Percentiles rank a stretch among this genome's conserved stretches.
Conservation (phyloP, 2,113 vertebrate genomes). For the Oplegnathus fasciatus region DNA sequence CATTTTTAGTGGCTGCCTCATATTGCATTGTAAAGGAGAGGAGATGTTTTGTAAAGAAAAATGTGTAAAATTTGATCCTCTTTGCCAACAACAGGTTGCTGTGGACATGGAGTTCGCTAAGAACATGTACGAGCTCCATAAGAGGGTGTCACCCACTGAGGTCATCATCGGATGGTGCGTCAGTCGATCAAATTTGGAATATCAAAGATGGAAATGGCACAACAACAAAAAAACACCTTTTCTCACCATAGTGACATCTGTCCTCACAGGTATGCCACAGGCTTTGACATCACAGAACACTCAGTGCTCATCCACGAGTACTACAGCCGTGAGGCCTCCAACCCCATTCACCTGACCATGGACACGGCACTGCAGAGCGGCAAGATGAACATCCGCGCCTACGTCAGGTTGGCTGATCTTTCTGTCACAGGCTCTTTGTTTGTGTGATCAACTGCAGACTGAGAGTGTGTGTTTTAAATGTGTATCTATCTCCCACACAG, state of each 20-base stretch:
- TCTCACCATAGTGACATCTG: background rate
- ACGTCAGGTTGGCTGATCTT: slow-evolving; percentile 88
- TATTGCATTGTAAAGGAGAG: background rate
- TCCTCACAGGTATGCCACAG: slow-evolving; percentile 93
- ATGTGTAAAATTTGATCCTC: background rate
- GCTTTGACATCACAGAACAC: slow-evolving; percentile 98
- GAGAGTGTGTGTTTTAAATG: slow-evolving; percentile 7
- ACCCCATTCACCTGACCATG: slow-evolving; percentile 95
- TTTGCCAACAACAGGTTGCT: slow-evolving; percentile 87
- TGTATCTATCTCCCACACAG: slow-evolving; percentile 77
- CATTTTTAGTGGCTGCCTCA: background rate
- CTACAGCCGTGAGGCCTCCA: slow-evolving; percentile 96
- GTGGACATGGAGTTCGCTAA: slow-evolving; percentile 99
- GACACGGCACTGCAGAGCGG: slow-evolving; percentile 95
- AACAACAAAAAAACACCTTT: rapidly evolving
- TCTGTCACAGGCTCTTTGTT: background rate
- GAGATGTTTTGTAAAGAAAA: background rate
- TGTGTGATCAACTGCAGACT: background rate
- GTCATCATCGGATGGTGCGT: slow-evolving; percentile 95
- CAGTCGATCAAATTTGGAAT: background rate
- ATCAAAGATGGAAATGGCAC: background rate
- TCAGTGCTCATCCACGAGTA: slow-evolving; percentile 98
- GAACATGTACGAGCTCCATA: slow-evolving; percentile 99
- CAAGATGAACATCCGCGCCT: slow-evolving; percentile 98
- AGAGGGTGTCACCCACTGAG: slow-evolving; percentile 96